Percentiles rank a stretch among this genome's conserved stretches.
These are phyloP conservation scores for Acestrorhynchus altus DNA, from an alignment of 2,797 vertebrate species.

Conservation along the genomic window DNA sequence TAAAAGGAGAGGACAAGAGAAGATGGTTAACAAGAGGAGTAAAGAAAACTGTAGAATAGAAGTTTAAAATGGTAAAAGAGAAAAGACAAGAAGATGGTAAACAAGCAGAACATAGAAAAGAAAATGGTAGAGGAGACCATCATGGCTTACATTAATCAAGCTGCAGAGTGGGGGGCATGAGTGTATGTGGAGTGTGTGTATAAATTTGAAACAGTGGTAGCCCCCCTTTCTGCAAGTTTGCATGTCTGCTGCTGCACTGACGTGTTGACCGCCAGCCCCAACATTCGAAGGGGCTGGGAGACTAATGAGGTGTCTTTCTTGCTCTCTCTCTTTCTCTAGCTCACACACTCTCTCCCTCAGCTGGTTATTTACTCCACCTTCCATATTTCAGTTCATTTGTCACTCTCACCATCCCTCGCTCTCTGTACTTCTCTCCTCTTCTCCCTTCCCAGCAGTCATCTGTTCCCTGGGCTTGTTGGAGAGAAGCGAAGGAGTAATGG, in stretches of 20 bases:
- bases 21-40: background rate
- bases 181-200: constrained; percentile 45
- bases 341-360: constrained; percentile 44
- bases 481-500: constrained; percentile 75
- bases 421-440: constrained; percentile 67
- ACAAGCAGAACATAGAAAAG: no score
- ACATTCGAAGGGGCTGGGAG: constrained; percentile 76
- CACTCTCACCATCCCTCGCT: constrained; percentile 49
- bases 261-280: constrained; percentile 67
- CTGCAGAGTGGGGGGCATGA: constrained; percentile 48
- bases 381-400: constrained; percentile 72
- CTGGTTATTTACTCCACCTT: constrained; percentile 76
- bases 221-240: constrained; percentile 54
- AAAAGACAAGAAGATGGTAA: background rate
- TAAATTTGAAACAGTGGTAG: constrained; percentile 29
- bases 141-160: constrained; percentile 78
- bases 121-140: constrained; percentile 38
- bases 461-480: constrained; percentile 69
- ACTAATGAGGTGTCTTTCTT: constrained; percentile 78
- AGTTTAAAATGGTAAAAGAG: no score
- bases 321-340: background rate
- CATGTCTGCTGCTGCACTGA: constrained; percentile 70
- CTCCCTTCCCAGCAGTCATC: constrained; percentile 70
- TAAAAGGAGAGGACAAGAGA: constrained; percentile 31
- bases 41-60: background rate